These are phyloP conservation scores for Anolis apletophallus DNA, from an alignment of 2,797 vertebrate genomes.

Conservation along the genomic window DNA sequence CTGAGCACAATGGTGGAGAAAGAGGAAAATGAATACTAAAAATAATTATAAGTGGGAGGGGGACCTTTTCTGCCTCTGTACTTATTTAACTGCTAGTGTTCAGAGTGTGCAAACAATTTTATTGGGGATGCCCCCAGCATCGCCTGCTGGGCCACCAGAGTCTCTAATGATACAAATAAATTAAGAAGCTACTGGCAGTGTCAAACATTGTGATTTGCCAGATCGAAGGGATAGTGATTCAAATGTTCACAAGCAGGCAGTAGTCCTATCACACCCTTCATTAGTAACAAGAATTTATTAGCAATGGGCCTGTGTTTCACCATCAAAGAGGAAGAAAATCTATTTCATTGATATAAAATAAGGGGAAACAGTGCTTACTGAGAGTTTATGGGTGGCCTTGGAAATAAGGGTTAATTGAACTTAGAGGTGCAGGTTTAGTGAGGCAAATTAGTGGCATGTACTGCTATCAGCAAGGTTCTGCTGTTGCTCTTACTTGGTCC, in stretches of 20 bases:
- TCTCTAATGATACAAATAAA: conserved; percentile 58
- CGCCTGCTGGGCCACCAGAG: conserved; percentile 46
- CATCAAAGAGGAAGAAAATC: conserved; percentile 71
- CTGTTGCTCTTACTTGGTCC: conserved; percentile 72
- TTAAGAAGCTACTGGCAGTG: conserved; percentile 47
- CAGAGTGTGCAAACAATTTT: conserved; percentile 41
- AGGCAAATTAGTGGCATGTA: conserved; percentile 78
- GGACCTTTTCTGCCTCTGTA: conserved; percentile 32
- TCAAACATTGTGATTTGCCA: conserved; percentile 55
- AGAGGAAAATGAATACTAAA: conserved; percentile 56
- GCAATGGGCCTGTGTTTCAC: conserved; percentile 57
- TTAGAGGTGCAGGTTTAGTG: conserved; percentile 76
- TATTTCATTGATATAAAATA: conserved; percentile 74
- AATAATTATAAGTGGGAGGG: conserved; percentile 56
- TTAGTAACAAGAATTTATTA: conserved; percentile 71
- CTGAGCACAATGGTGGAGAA: conserved; percentile 74
- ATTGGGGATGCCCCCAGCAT: conserved; percentile 46
- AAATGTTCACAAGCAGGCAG: conserved; percentile 33
- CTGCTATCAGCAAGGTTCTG: conserved; percentile 73
- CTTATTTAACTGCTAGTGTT: conserved; percentile 64
- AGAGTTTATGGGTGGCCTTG: conserved; percentile 80
- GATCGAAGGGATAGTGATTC: conserved; percentile 45
- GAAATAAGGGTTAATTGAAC: conserved; percentile 82
- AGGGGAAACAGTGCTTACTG: conserved; percentile 72
- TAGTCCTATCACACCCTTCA: conserved; percentile 59